Conservation (phyloP, 1,140 invertebrate species). For the Drosophila melanogaster region DNA sequence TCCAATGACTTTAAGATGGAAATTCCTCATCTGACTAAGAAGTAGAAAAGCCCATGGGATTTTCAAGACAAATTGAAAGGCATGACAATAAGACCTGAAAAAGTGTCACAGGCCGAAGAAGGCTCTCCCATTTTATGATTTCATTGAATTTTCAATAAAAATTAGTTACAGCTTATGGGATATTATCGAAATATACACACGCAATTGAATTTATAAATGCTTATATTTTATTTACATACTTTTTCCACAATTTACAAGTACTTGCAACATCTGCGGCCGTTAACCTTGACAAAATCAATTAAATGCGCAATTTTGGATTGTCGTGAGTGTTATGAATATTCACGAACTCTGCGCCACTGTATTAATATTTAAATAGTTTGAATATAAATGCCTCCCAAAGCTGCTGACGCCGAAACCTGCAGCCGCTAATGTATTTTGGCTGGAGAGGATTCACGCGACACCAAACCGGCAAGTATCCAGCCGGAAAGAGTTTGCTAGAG, state of each 20-base stretch:
- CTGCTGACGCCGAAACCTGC: slow-evolving; percentile 16
- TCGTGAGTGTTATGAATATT: slow-evolving; percentile 73
- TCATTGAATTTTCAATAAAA: background rate
- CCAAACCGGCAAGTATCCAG: slow-evolving; percentile 34
- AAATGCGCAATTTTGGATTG: slow-evolving; percentile 70
- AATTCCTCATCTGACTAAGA: slow-evolving; percentile 19
- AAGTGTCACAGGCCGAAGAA: background rate
- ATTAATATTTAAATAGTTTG: slow-evolving; percentile 74
- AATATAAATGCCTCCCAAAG: slow-evolving; percentile 63
- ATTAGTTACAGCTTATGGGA: background rate
- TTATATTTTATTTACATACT: too few species aligned
- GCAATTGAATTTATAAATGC: too few species aligned
- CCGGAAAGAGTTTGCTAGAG: slow-evolving; percentile 27
- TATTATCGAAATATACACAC: background rate
- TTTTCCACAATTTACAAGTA: too few species aligned
- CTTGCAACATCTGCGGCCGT: background rate
- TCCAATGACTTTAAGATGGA: slow-evolving; percentile 29
- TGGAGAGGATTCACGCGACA: background rate
- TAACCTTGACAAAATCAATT: slow-evolving; percentile 62
- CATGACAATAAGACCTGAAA: background rate
- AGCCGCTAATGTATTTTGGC: slow-evolving; percentile 10
- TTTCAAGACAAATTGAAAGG: slow-evolving; percentile 27
- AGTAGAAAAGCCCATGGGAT: slow-evolving; percentile 22
- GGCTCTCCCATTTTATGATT: slow-evolving; percentile 16
- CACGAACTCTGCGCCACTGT: slow-evolving; percentile 51